Conservation (phyloP, 1,140 invertebrate genomes). For the Tribolium castaneum region DNA sequence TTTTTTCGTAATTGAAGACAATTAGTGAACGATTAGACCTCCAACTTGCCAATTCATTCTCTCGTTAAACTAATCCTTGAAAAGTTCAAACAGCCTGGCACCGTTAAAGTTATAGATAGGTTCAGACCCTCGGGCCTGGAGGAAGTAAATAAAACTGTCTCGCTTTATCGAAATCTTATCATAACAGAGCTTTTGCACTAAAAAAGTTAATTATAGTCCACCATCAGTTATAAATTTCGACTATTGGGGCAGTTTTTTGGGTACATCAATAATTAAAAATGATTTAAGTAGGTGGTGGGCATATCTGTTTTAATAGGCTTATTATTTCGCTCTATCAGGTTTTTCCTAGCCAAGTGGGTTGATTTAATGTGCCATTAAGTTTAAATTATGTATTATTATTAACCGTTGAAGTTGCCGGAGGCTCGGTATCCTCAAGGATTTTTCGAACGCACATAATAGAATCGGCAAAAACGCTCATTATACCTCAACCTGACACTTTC, state of each 20-base stretch:
- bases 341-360: slow-evolving; percentile 3
- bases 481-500: background rate
- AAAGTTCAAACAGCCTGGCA: background rate
- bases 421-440: slow-evolving; percentile 15
- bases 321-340: background rate
- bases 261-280: slow-evolving; percentile 22
- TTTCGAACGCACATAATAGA: background rate
- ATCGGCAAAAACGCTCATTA: background rate
- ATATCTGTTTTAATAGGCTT: slow-evolving; percentile 16
- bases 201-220: slow-evolving; percentile 1
- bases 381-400: slow-evolving; percentile 26
- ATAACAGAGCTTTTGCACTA: background rate
- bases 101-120: background rate
- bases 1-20: slow-evolving; percentile 1
- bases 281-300: slow-evolving; percentile 5
- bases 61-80: background rate
- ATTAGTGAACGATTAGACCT: slow-evolving; percentile 8
- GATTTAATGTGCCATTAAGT: slow-evolving; percentile 18
- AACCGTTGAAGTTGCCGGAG: slow-evolving; percentile 2
- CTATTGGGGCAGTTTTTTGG: background rate
- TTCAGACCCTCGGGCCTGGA: background rate
- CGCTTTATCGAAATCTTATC: background rate
- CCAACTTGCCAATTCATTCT: background rate
- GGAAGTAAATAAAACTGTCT: slow-evolving; percentile 6
- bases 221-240: background rate